phyloP scores from a whole-genome alignment of 2,888 invertebrate species.

The Glaucopsyche alexis region DNA sequence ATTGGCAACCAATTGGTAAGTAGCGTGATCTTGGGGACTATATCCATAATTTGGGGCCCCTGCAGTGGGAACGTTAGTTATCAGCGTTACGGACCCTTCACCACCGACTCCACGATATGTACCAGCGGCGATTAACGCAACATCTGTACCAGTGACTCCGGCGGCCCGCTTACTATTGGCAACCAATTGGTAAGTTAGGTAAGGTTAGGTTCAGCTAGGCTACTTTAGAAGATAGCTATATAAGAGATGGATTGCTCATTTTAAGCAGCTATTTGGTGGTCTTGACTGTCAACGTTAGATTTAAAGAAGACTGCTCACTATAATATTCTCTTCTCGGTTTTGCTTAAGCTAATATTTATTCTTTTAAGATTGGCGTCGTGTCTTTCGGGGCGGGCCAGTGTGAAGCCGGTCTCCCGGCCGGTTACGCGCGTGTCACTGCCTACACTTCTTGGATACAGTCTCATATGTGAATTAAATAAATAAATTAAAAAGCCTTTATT shows the following conservation, averaged over 20 bases:
- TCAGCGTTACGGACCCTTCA: not conserved
- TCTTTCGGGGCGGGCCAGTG: not conserved
- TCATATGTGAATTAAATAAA: not conserved
- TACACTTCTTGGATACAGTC: not conserved
- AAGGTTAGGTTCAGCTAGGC: no score
- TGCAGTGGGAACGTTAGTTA: no score
- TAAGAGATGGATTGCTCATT: no score
- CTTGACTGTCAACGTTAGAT: no score
- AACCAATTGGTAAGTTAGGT: not conserved
- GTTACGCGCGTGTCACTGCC: not conserved
- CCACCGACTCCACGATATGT: not conserved
- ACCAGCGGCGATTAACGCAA: not conserved
- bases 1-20: no score
- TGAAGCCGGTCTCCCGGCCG: not conserved
- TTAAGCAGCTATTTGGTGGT: no score
- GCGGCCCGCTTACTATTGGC: not conserved
- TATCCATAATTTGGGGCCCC: no score
- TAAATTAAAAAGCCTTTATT: not conserved
- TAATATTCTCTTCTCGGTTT: not conserved
- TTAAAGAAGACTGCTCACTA: no score
- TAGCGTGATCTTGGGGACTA: no score
- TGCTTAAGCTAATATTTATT: not conserved
- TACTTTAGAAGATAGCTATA: no score
- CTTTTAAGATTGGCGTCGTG: no score
- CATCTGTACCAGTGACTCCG: slow-evolving; percentile 9